Percentiles rank a stretch among this genome's conserved stretches.
Evolutionary conservation across 2,888 invertebrate genomes (phyloP).

Genomic region (Phyllotreta striolata): DNA sequence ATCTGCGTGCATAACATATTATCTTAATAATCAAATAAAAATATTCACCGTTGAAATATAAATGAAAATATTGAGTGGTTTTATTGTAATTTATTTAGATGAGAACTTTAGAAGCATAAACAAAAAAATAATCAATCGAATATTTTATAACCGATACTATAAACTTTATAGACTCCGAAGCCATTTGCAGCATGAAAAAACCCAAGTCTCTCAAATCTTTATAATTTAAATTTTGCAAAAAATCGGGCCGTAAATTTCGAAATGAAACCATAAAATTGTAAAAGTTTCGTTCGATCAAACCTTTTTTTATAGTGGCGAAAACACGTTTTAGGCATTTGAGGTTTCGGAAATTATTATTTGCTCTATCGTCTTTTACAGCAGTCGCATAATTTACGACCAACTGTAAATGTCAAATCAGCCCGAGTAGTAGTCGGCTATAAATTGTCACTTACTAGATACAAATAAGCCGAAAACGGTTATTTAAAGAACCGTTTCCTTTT

Average conservation of each 20-base stretch:
- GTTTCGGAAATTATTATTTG: conserved; percentile 17
- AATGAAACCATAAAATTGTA: conserved; percentile 20
- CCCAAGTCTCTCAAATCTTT: no score
- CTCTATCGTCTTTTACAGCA: conserved; percentile 15
- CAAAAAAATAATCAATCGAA: no score
- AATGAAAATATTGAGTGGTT: no score
- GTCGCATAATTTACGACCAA: conserved; percentile 13
- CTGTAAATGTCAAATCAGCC: conserved; percentile 24
- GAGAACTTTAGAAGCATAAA: no score
- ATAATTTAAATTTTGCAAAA: conserved; percentile 19
- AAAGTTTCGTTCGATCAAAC: conserved; percentile 16
- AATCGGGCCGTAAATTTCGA: conserved; percentile 10
- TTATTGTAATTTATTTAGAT: no score
- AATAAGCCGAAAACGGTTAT: conserved; percentile 56
- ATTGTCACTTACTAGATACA: conserved; percentile 53
- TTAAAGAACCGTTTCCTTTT: conserved; percentile 39
- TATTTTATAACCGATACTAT: no score
- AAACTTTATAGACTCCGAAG: no score
- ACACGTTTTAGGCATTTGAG: conserved; percentile 10
- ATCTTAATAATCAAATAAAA: no score
- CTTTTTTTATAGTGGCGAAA: conserved; percentile 19
- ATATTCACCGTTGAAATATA: no score
- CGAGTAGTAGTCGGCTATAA: conserved; percentile 44
- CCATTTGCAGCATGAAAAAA: no score
- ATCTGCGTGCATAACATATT: no score